Evolutionary conservation across 2,113 vertebrate species (phyloP), one percentile per base, ranked within the genome.

Genomic region (Notarius quadriscutis): DNA sequence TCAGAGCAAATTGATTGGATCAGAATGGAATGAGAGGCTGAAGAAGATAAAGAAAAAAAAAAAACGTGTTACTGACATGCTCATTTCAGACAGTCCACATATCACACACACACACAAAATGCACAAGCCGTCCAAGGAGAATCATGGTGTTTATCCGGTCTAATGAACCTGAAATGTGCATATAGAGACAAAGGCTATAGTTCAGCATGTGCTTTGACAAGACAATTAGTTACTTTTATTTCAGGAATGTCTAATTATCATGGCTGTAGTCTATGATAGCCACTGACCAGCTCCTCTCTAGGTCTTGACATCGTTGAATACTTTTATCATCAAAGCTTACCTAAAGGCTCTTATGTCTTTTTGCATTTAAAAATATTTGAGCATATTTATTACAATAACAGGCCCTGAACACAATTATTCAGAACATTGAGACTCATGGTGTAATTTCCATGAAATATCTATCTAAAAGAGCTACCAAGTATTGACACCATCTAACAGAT

Each of bases 1-100:
- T 88, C 80, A 81, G 83, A 84, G 81, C 81, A 91, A 87, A 89
- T 91, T 87, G 88, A 87, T 90, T 92, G 63, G 87, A 90, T 89
- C 86, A 80, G 87, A 85, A 55, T 62, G 74, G 84, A 85, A 89
- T 50, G 82, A 62, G 84, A 67, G 83, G 84, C 86, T 62, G 69
- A 85, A 67, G 60, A 84, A 79, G 85, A 81, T 86, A 89, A 90
- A 86, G 88, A 30, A 30, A 30, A 30, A 85, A 91, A 88, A 74
- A 89, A 89, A 87, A 86, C 86, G 57, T 75, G 15, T 55, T 85
- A 57, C 84, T 83, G 69, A 7, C 51, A 18, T 63, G 80, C 84
- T 74, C 84, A 82, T 87, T 72, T 81, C 79, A 86, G 78, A 77
- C 82, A 88, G 67, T 80, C 85, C 81, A 72, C 87, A 17, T 74